A percentile compares a stretch with the other conserved stretches of the same genome.
These are phyloP conservation scores for Thysanoteuthis rhombus DNA, from an alignment of 2,888 invertebrate species.

Conservation along the genomic window DNA sequence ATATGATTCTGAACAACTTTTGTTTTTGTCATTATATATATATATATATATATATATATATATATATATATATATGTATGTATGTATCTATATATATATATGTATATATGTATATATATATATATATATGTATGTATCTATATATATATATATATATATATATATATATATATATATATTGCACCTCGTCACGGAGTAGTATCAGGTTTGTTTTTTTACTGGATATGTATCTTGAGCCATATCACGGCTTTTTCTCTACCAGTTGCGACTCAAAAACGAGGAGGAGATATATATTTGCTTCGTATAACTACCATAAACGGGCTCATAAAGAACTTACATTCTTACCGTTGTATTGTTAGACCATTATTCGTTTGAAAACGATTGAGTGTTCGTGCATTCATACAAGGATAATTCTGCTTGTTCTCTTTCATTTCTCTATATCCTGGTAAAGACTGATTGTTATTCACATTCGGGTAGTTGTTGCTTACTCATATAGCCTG, in stretches of 20 bases:
- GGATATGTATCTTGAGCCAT: not conserved
- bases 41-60: no score
- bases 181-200: no score
- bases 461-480: not conserved
- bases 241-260: not conserved
- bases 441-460: not conserved
- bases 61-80: no score
- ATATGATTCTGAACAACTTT: no score
- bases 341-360: not conserved
- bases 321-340: not conserved
- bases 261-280: not conserved
- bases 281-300: not conserved
- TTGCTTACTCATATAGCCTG: not conserved
- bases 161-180: no score
- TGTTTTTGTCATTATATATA: no score
- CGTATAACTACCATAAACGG: no score
- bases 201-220: no score
- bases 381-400: not conserved
- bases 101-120: no score
- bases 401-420: not conserved
- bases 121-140: no score
- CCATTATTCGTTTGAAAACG: not conserved
- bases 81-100: no score
- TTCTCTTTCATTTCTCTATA: not conserved
- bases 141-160: no score